These are phyloP conservation scores for Plusia festucae DNA, from an alignment of 2,888 invertebrate species.

Conservation along the genomic window DNA sequence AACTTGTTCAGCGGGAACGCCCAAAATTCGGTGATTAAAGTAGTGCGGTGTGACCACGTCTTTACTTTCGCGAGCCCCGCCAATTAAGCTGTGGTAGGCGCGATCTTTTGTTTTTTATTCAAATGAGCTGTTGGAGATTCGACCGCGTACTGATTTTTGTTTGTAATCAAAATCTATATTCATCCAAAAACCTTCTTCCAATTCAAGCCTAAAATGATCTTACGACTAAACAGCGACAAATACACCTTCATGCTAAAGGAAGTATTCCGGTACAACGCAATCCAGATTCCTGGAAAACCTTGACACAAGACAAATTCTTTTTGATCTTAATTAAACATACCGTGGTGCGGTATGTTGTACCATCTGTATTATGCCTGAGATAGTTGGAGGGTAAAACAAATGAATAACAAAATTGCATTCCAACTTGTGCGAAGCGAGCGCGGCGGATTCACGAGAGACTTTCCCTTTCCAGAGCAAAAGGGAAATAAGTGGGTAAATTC, in stretches of 20 bases:
- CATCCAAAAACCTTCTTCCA: neutral
- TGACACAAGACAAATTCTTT: constrained; percentile 28
- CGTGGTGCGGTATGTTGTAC: constrained; percentile 21
- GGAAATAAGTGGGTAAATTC: constrained; percentile 55
- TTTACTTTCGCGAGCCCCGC: constrained; percentile 80
- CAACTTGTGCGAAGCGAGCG: neutral
- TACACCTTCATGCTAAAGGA: neutral
- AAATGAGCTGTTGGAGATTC: constrained; percentile 60
- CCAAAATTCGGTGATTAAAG: constrained; percentile 86
- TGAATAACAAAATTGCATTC: constrained; percentile 48
- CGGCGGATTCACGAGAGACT: constrained; percentile 31
- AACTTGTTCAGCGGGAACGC: constrained; percentile 83
- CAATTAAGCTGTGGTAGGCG: constrained; percentile 72
- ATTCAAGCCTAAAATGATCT: neutral
- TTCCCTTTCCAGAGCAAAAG: constrained; percentile 58
- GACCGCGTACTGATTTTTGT: constrained; percentile 32
- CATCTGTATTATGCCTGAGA: constrained; percentile 20
- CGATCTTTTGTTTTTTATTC: constrained; percentile 63
- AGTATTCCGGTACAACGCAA: constrained; percentile 19
- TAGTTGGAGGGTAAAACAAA: constrained; percentile 33
- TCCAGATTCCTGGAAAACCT: constrained; percentile 14
- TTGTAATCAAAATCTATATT: neutral
- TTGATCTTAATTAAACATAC: constrained; percentile 45
- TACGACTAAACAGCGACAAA: neutral
- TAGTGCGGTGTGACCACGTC: constrained; percentile 72